Percentiles rank a stretch among this genome's conserved stretches.
These are phyloP conservation scores for Ostrea denselamellosa DNA, from an alignment of 1,140 invertebrate species.

Conservation along the genomic window DNA sequence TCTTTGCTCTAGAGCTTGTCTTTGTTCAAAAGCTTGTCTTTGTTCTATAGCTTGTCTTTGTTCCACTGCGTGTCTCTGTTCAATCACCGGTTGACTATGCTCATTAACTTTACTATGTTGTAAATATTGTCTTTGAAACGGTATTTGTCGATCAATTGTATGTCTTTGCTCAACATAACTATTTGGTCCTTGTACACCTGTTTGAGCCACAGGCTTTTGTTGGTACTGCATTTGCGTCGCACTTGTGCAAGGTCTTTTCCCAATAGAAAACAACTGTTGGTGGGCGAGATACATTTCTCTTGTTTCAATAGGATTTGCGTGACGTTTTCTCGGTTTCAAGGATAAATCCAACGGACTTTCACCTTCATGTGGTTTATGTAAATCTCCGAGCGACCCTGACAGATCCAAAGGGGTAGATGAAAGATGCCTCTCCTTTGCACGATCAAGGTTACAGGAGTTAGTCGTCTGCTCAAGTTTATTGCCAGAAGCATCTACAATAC, in stretches of 20 bases:
- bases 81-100: not conserved
- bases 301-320: conserved; percentile 45
- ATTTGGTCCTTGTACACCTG: not conserved
- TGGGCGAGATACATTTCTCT: conserved; percentile 41
- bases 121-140: conserved; percentile 13
- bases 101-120: not conserved
- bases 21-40: conserved; percentile 33
- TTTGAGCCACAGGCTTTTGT: not conserved
- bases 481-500: conserved; percentile 22
- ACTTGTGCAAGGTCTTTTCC: conserved; percentile 29
- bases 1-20: not conserved
- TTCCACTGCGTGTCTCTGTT: conserved; percentile 21
- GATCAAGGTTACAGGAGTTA: not conserved
- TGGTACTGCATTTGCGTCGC: conserved; percentile 5
- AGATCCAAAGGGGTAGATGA: conserved; percentile 43
- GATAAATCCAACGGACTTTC: conserved; percentile 58
- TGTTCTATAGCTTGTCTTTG: conserved; percentile 19
- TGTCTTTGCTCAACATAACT: conserved; percentile 2
- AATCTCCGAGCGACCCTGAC: conserved; percentile 20
- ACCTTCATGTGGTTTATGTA: conserved; percentile 34
- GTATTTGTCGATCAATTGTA: not conserved
- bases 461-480: conserved; percentile 19
- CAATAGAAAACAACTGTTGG: not conserved
- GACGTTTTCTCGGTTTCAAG: conserved; percentile 52
- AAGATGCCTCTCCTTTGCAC: not conserved